Conservation (phyloP, 2,113 vertebrate species). For the Chaetodon auriga region DNA sequence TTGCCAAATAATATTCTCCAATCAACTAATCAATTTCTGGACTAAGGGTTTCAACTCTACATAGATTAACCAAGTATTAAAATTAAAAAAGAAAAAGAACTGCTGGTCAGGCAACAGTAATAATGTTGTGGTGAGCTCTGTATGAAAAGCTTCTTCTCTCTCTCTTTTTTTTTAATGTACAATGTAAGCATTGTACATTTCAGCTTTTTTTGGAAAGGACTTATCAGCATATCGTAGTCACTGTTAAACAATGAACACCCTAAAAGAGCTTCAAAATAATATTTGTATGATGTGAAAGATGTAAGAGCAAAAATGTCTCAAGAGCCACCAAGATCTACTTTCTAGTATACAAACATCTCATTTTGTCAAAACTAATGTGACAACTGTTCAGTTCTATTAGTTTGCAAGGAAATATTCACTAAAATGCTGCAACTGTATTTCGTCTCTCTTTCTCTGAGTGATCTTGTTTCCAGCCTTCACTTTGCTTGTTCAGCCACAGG, state of each 20-base stretch:
- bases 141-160: not conserved
- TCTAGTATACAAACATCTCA: not conserved
- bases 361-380: not conserved
- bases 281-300: not conserved
- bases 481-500: conserved; percentile 8
- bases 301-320: not conserved
- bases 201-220: too few relatives aligned
- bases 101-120: too few relatives aligned
- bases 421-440: not conserved
- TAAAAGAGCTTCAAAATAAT: not conserved
- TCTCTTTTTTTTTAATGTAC: too few relatives aligned
- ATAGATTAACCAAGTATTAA: not conserved
- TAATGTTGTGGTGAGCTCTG: not conserved
- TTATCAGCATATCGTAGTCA: not conserved
- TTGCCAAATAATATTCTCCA: too few relatives aligned
- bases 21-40: too few relatives aligned
- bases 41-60: not conserved
- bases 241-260: not conserved
- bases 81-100: too few relatives aligned
- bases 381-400: not conserved
- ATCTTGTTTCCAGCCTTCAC: not conserved
- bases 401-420: not conserved
- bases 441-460: not conserved
- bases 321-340: not conserved
- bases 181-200: too few relatives aligned